Conservation (phyloP, 2,797 vertebrate genomes). For the Microhierax caerulescens region DNA sequence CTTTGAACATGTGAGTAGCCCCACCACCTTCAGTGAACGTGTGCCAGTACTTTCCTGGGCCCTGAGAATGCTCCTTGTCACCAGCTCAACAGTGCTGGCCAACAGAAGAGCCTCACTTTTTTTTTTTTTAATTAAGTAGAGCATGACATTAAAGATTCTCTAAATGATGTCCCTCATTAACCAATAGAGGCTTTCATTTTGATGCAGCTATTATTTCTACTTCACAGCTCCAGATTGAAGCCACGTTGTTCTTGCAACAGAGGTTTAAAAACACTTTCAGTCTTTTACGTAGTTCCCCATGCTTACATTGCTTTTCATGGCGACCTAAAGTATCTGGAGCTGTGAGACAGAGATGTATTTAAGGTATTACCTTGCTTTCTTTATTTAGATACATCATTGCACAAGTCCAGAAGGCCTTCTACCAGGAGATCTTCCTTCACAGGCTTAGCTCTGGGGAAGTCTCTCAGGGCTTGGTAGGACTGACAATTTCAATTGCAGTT, state of each 20-base stretch:
- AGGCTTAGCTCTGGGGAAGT: neutral
- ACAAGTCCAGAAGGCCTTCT: neutral
- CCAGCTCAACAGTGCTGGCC: neutral
- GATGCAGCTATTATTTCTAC: neutral
- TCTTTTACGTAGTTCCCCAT: neutral
- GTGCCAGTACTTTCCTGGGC: neutral
- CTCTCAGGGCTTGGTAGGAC: neutral
- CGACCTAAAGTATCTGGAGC: neutral
- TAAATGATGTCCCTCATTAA: constrained; percentile 3
- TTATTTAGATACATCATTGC: neutral
- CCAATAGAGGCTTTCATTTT: neutral
- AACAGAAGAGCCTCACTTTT: neutral
- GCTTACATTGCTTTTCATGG: too few relatives aligned
- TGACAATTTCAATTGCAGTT: neutral
- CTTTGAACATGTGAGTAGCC: neutral
- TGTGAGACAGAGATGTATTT: neutral
- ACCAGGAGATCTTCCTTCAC: neutral
- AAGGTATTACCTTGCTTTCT: neutral
- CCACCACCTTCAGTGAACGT: neutral
- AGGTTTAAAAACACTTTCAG: neutral
- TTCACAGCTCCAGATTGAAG: neutral
- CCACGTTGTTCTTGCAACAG: neutral
- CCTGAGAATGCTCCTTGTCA: neutral
- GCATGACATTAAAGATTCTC: neutral
- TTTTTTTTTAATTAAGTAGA: neutral